Base-by-base conservation (phyloP, 2,113 vertebrate genomes). In the Turdus rufiventris region DNA sequence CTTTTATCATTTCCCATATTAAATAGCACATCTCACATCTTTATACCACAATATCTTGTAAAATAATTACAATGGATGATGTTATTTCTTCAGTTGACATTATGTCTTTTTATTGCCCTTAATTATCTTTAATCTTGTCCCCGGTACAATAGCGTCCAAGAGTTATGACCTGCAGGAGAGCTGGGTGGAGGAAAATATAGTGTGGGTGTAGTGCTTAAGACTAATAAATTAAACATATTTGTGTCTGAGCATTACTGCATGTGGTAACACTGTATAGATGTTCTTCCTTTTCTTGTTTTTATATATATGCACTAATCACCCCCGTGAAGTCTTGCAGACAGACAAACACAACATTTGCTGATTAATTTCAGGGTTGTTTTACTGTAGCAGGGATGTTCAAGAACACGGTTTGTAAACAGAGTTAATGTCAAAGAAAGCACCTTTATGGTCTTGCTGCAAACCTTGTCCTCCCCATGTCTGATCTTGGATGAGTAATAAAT, bases 391-490 rank as follows among this genome's bases (percentile, higher is more conserved):
- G 12, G 31, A 38, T 56, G 40, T 79, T 68, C 36, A 79, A 93
- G 74, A 66, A 34, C 43, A 53, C 3, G 1, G 13, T 82, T 65
- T 85, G n/a, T 92, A 68, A 86, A 65, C 53, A 72, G 48, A 63
- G 9, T 53, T 70, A 53, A 53, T 65, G n/a, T 48, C 85, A 50
- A 23, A 58, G 31, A 16, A 13, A 36, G 5, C 6, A 12, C 23
- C 58, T 83, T 65, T 29, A 33, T 38, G 26, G 40, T 60, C 13
- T 18, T 38, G 34, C 34, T 71, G 14, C 75, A 75, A 40, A 42
- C 34, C 5, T 45, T 47, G 12, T 47, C 48, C 36, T 79, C 1
- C 5, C 1, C 0, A 1, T 12, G 31, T n/a, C 38, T 66, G 58
- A 61, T 31, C 19, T 57, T 17, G 14, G 48, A 2, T 72, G 71